Conservation (phyloP, 2,888 invertebrate genomes). For the Agrotis ipsilon region DNA sequence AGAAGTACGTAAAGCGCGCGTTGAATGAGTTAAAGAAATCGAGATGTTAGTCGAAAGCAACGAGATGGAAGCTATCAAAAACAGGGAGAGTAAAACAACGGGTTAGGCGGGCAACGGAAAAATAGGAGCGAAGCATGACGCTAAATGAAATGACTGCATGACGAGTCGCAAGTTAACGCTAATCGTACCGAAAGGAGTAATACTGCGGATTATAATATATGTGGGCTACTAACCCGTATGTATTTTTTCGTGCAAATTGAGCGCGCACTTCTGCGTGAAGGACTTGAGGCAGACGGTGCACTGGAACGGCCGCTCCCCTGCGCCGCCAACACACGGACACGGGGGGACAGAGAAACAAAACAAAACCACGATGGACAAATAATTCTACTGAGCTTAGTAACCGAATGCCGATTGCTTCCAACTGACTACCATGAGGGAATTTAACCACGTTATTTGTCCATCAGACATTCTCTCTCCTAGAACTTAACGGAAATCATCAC, state of each 20-base stretch:
- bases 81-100: constrained; percentile 83
- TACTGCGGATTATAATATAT: constrained; percentile 86
- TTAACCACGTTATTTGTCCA: constrained; percentile 88
- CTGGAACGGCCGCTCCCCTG: constrained; percentile 92
- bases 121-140: constrained; percentile 88
- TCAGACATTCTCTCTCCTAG: constrained; percentile 88
- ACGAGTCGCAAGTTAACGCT: constrained; percentile 80
- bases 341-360: constrained; percentile 91
- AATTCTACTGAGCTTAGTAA: constrained; percentile 75
- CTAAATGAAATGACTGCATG: constrained; percentile 86
- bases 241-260: constrained; percentile 92
- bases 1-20: constrained; percentile 87
- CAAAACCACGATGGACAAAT: constrained; percentile 91
- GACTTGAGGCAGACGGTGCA: constrained; percentile 92
- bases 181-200: constrained; percentile 83
- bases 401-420: constrained; percentile 66
- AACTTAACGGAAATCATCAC: constrained; percentile 85
- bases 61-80: constrained; percentile 87
- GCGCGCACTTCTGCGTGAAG: constrained; percentile 92
- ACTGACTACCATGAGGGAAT: constrained; percentile 87
- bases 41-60: constrained; percentile 89
- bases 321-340: constrained; percentile 84
- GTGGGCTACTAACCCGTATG: constrained; percentile 92
- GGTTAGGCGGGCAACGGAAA: constrained; percentile 90
- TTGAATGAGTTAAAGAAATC: constrained; percentile 80